phyloP scores from a whole-genome alignment of 2,888 invertebrate species.

The Lasioglossum figueresi region DNA sequence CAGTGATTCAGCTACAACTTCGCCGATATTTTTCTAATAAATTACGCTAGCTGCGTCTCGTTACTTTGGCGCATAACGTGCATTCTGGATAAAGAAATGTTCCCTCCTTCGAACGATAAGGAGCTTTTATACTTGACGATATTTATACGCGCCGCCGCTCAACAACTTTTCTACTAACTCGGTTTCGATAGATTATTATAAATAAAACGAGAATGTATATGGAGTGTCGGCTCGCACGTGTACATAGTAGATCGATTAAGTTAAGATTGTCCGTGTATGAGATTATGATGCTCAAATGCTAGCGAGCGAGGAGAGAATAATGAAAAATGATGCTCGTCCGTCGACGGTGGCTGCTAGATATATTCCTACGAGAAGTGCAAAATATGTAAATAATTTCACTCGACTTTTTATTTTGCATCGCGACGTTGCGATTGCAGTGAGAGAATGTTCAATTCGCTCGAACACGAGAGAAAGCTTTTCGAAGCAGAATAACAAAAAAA shows the following conservation, averaged over 20 bases:
- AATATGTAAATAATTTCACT: slow-evolving; percentile 52
- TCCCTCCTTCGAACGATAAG: not conserved
- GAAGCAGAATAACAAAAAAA: not conserved
- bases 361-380: slow-evolving; percentile 13
- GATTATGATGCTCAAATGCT: slow-evolving; percentile 63
- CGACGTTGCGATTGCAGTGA: slow-evolving; percentile 3
- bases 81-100: not conserved
- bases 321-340: not conserved
- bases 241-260: slow-evolving; percentile 58
- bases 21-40: not conserved
- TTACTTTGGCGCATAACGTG: not conserved
- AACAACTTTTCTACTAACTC: slow-evolving; percentile 43
- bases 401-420: slow-evolving; percentile 27
- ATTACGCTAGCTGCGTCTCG: not conserved
- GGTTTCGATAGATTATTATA: slow-evolving; percentile 30
- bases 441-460: slow-evolving; percentile 6
- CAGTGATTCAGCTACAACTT: not conserved
- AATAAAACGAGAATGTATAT: slow-evolving; percentile 27
- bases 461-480: not conserved
- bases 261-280: slow-evolving; percentile 50
- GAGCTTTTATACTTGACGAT: not conserved
- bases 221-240: slow-evolving; percentile 25
- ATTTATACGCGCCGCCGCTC: slow-evolving; percentile 33
- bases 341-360: slow-evolving; percentile 7
- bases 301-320: slow-evolving; percentile 15